Base-by-base conservation (phyloP, 2,888 invertebrate genomes). In the Crioceris asparagi region DNA sequence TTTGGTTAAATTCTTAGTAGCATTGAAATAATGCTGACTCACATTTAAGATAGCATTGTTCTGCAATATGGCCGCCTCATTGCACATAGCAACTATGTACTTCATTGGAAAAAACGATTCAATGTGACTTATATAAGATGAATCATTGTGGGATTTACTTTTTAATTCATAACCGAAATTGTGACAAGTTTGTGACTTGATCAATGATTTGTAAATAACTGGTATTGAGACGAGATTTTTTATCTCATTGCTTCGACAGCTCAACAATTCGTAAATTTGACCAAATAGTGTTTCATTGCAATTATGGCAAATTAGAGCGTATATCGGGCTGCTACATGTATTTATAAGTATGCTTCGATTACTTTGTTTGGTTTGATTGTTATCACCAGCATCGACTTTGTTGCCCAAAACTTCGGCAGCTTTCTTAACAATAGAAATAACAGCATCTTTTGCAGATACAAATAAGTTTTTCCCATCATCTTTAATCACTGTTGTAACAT, bases 361-460 rank as follows among this genome's bases (percentile, higher is more conserved):
- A 39, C 73, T 71, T 53, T 76, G 72, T n/a, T n/a, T n/a, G n/a
- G n/a, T n/a, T n/a, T n/a, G n/a, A n/a, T n/a, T n/a, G 59, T 75
- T 77, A n/a, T 16, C 19, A n/a, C 27, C 23, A 2, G 15, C 12
- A 32, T 45, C 31, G 8, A 77, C 74, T 57, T 69, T 69, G 41
- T 85, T 85, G 2, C 79, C 84, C 49, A 91, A 68, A 23, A 81
- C 87, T 65, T 84, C 81, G 5, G 88, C 87, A 1, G 90, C 93
- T 64, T 90, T 90, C 60, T 90, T 90, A 37, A 93, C 86, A 47
- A 94, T 86, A 31, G 84, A 86, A 59, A 92, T 77, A 29, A 93
- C 92, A 1, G 87, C 92, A 59, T 92, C 91, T 50, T 84, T 77
- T 2, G 90, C 91, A 8, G 85, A 84, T 40, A 85, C 87, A 53